phyloP scores from a whole-genome alignment of 2,888 invertebrate genomes.

The Eilema griseolum region DNA sequence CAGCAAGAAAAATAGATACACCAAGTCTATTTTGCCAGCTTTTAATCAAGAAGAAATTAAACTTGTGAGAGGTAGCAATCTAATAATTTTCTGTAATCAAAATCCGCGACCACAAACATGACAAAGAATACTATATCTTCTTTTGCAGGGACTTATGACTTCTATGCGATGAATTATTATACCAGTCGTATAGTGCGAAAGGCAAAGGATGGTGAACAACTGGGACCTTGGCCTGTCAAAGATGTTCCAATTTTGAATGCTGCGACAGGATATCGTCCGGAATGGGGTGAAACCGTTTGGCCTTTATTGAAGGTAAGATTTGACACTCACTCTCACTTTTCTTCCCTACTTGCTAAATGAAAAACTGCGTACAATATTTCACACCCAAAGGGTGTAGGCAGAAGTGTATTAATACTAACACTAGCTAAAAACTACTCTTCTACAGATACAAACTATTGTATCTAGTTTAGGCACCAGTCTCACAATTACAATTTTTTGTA shows the following conservation, averaged over 20 bases:
- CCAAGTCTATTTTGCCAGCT: slow-evolving; percentile 75
- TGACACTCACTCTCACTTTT: too few relatives aligned
- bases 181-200: slow-evolving; percentile 70
- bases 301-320: slow-evolving; percentile 25
- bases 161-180: slow-evolving; percentile 89
- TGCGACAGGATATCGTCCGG: slow-evolving; percentile 39
- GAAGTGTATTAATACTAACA: not conserved
- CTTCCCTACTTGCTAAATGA: too few relatives aligned
- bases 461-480: too few relatives aligned
- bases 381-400: not conserved
- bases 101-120: not conserved
- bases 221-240: slow-evolving; percentile 47
- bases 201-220: slow-evolving; percentile 47
- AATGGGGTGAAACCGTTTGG: slow-evolving; percentile 33
- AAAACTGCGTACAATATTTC: not conserved
- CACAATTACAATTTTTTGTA: too few relatives aligned
- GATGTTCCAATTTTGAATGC: slow-evolving; percentile 50
- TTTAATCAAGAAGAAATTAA: slow-evolving; percentile 80
- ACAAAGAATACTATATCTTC: not conserved
- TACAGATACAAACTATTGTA: too few relatives aligned
- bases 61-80: slow-evolving; percentile 47
- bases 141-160: slow-evolving; percentile 83
- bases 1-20: slow-evolving; percentile 73
- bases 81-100: not conserved
- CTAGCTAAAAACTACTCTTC: too few relatives aligned